These are phyloP conservation scores for Lissocephala sabroskyi DNA, from an alignment of 2,888 invertebrate genomes.

Conservation along the genomic window DNA sequence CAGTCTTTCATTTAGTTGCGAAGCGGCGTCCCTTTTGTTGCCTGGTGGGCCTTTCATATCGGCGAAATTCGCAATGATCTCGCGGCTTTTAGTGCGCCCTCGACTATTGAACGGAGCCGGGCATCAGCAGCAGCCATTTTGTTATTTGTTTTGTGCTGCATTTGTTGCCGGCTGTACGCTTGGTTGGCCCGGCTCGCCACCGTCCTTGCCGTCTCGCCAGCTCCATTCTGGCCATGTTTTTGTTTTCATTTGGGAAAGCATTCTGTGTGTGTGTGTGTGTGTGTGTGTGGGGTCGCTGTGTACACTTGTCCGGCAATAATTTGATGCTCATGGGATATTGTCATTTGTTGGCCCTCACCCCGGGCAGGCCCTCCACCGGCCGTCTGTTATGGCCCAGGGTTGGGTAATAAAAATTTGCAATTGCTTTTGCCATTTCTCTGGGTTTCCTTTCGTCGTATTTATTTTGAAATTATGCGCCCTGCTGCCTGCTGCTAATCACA, in stretches of 20 bases:
- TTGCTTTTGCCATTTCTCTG: constrained; percentile 3
- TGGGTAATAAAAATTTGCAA: constrained; percentile 17
- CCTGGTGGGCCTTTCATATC: constrained; percentile 13
- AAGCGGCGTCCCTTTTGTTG: neutral
- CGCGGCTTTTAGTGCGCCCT: too few species aligned
- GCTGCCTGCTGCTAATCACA: constrained; percentile 5
- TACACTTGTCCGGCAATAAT: constrained; percentile 40
- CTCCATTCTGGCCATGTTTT: constrained; percentile 2
- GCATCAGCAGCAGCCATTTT: constrained; percentile 8
- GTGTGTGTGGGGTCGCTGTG: constrained; percentile 16
- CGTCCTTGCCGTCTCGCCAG: neutral
- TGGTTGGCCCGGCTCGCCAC: neutral
- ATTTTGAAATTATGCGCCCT: constrained; percentile 6
- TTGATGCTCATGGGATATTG: constrained; percentile 38
- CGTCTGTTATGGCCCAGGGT: neutral
- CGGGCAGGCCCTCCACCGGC: neutral
- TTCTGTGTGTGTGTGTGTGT: constrained; percentile 4
- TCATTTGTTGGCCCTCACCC: constrained; percentile 28
- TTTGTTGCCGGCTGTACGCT: neutral
- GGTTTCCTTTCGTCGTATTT: constrained; percentile 9
- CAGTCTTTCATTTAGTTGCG: constrained; percentile 49
- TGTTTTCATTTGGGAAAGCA: neutral
- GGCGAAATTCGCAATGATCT: constrained; percentile 26
- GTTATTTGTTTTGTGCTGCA: constrained; percentile 18
- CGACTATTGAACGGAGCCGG: neutral